Conservation (phyloP, 2,113 vertebrate species). For the Mirounga angustirostris region DNA sequence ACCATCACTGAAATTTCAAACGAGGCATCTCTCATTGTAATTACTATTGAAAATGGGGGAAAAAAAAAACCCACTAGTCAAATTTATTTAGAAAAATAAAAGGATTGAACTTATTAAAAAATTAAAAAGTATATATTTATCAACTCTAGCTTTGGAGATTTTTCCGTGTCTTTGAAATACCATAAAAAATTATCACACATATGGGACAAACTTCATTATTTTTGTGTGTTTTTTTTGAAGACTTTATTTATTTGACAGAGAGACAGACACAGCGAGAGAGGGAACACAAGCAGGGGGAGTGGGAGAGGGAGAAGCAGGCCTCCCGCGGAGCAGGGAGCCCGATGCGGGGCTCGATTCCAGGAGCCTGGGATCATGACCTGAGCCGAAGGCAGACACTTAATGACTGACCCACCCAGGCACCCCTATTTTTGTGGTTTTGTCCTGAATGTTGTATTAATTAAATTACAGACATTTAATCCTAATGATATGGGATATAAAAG, state of each 20-base stretch:
- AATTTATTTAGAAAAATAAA: constrained; percentile 75
- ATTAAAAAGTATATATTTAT: constrained; percentile 80
- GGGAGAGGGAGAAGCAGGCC: too few relatives aligned
- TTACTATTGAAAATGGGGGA: constrained; percentile 39
- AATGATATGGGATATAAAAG: constrained; percentile 68
- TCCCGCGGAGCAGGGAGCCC: too few relatives aligned
- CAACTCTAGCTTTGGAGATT: constrained; percentile 68
- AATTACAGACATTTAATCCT: constrained; percentile 78
- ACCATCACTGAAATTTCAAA: constrained; percentile 71
- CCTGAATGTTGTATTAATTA: constrained; percentile 85
- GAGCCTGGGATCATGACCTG: too few relatives aligned
- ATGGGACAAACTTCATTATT: constrained; percentile 79
- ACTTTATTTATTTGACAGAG: too few relatives aligned
- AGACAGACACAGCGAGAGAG: too few relatives aligned
- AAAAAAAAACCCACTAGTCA: constrained; percentile 43
- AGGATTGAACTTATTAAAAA: constrained; percentile 63
- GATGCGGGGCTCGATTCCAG: too few relatives aligned
- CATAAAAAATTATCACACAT: constrained; percentile 74
- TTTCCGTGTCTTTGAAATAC: constrained; percentile 70
- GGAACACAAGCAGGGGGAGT: too few relatives aligned
- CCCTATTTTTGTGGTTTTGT: constrained; percentile 48
- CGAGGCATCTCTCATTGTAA: neutral
- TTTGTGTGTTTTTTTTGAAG: neutral
- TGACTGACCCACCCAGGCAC: too few relatives aligned
- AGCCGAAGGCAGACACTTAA: too few relatives aligned